Conservation (phyloP, 2,888 invertebrate genomes). For the Eilema depressum region DNA sequence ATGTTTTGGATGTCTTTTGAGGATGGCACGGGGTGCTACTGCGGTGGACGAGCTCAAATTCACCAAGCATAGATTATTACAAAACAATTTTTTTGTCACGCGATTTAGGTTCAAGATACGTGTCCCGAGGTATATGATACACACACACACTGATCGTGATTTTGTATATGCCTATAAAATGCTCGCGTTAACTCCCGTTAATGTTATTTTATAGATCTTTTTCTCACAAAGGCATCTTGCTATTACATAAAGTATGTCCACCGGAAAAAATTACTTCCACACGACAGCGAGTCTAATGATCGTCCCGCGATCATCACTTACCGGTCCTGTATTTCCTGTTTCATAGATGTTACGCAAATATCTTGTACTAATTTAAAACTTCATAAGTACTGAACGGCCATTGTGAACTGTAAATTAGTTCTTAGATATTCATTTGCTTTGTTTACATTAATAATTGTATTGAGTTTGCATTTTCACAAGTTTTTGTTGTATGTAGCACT, state of each 20-base stretch:
- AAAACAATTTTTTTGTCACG: too few relatives aligned
- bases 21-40: too few relatives aligned
- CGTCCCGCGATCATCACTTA: slow-evolving; percentile 62
- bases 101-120: too few relatives aligned
- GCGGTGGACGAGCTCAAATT: too few relatives aligned
- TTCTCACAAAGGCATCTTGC: slow-evolving; percentile 28
- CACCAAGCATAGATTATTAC: too few relatives aligned
- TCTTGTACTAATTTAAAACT: slow-evolving; percentile 69
- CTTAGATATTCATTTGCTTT: slow-evolving; percentile 74
- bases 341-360: slow-evolving; percentile 73
- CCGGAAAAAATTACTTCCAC: slow-evolving; percentile 62
- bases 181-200: too few relatives aligned
- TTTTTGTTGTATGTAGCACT: slow-evolving; percentile 28
- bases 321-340: slow-evolving; percentile 82
- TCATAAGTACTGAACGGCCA: slow-evolving; percentile 62
- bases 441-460: slow-evolving; percentile 58
- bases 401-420: slow-evolving; percentile 74
- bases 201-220: slow-evolving; percentile 3
- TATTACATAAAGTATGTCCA: slow-evolving; percentile 37
- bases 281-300: slow-evolving; percentile 68
- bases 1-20: too few relatives aligned
- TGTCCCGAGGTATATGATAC: too few relatives aligned
- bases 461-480: slow-evolving; percentile 39
- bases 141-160: too few relatives aligned
- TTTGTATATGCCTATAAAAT: too few relatives aligned